A percentile compares a stretch with the other conserved stretches of the same genome.
These are phyloP conservation scores for Bovichtus variegatus DNA, from an alignment of 2,797 vertebrate genomes.

Conservation along the genomic window DNA sequence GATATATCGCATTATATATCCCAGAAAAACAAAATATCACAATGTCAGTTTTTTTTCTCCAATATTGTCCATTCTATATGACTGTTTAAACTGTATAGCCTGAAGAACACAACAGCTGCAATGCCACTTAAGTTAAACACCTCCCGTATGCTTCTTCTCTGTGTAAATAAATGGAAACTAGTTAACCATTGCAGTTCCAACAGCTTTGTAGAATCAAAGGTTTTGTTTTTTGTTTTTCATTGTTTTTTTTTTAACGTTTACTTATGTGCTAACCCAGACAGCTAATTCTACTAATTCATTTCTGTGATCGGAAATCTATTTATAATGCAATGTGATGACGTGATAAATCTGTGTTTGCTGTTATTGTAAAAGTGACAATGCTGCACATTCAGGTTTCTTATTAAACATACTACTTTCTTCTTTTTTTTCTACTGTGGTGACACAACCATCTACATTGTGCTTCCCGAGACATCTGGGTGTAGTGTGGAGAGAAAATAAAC, in stretches of 20 bases:
- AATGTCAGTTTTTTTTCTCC: too few relatives aligned
- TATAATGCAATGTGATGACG: not conserved
- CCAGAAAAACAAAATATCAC: too few relatives aligned
- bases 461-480: slow-evolving; percentile 30
- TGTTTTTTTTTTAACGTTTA: not conserved
- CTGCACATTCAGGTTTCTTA: not conserved
- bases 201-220: not conserved
- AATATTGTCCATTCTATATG: not conserved
- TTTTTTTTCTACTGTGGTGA: not conserved
- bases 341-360: too few relatives aligned
- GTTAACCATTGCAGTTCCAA: not conserved
- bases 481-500: slow-evolving; percentile 34
- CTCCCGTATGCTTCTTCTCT: not conserved
- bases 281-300: not conserved
- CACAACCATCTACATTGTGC: slow-evolving; percentile 1
- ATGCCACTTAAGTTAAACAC: slow-evolving; percentile 13
- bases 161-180: slow-evolving; percentile 12
- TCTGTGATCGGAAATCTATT: not conserved
- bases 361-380: not conserved
- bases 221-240: too few relatives aligned
- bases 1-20: too few relatives aligned
- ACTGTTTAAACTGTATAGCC: not conserved
- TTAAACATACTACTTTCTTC: not conserved
- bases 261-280: not conserved
- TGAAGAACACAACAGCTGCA: slow-evolving; percentile 5